Conservation (phyloP, 2,797 vertebrate species). For the Gallinago nigripennis region DNA sequence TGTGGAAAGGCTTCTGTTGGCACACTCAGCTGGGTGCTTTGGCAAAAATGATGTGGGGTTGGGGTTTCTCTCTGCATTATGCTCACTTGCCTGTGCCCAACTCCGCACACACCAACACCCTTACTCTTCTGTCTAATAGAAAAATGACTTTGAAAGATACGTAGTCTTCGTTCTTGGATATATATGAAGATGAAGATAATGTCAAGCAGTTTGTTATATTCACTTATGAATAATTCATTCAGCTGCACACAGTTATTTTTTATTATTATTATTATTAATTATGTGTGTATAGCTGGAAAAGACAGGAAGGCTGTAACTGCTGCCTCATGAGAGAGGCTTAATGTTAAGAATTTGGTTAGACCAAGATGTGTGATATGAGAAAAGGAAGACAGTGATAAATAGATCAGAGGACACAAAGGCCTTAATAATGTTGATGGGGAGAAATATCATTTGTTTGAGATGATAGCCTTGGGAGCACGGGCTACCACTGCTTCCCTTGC, state of each 20-base stretch:
- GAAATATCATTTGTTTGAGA: constrained; percentile 40
- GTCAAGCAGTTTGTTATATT: constrained; percentile 21
- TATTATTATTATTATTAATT: constrained; percentile 57
- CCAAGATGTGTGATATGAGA: neutral
- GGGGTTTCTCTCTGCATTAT: neutral
- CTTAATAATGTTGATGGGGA: constrained; percentile 44
- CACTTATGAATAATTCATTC: constrained; percentile 61
- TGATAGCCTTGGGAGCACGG: neutral
- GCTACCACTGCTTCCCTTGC: neutral
- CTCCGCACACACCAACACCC: neutral
- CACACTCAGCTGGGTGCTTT: neutral
- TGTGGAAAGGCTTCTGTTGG: neutral
- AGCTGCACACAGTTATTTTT: constrained; percentile 14
- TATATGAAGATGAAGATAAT: constrained; percentile 33
- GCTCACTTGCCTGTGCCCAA: neutral
- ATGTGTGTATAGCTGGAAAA: constrained; percentile 27
- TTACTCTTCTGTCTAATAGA: neutral
- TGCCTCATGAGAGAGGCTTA: constrained; percentile 23
- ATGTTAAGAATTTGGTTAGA: constrained; percentile 31
- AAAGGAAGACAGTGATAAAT: constrained; percentile 36
- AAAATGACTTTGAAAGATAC: constrained; percentile 20
- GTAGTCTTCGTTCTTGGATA: constrained; percentile 30
- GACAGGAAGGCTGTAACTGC: neutral
- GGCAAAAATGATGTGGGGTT: neutral
- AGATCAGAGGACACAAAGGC: constrained; percentile 23